phyloP scores from a whole-genome alignment of 2,797 vertebrate genomes.

The Hephaestus fuliginosus region DNA sequence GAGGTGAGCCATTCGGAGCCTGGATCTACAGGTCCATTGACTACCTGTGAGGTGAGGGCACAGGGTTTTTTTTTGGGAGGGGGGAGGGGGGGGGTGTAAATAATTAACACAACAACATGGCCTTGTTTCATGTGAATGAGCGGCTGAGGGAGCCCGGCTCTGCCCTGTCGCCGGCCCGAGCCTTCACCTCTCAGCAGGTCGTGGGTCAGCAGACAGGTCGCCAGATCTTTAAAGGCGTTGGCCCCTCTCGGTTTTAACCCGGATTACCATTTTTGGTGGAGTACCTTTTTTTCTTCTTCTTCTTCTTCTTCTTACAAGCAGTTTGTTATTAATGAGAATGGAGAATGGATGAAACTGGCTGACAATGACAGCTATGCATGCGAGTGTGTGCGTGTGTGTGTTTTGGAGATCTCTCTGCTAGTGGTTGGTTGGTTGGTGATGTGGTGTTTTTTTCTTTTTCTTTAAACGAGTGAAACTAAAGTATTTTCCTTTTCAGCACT shows the following conservation, averaged over 20 bases:
- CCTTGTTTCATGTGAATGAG: conserved; percentile 87
- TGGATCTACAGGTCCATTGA: conserved; percentile 73
- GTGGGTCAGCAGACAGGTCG: conserved; percentile 84
- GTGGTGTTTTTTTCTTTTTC: not conserved
- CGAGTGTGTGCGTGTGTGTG: conserved; percentile 25
- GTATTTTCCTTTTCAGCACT: conserved; percentile 25
- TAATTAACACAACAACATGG: conserved; percentile 89
- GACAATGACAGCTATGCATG: conserved; percentile 70
- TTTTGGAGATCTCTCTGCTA: not conserved
- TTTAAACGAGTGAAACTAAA: conserved; percentile 36
- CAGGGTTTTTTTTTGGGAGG: conserved; percentile 50
- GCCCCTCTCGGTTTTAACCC: conserved; percentile 69
- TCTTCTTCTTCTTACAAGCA: conserved; percentile 47
- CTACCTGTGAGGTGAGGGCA: conserved; percentile 71
- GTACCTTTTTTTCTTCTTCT: conserved; percentile 32
- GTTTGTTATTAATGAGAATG: conserved; percentile 86
- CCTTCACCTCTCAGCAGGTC: conserved; percentile 80
- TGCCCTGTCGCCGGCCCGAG: conserved; percentile 73
- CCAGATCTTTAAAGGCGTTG: conserved; percentile 84
- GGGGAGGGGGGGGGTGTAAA: conserved; percentile 67
- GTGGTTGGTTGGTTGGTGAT: conserved; percentile 6
- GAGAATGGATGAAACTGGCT: conserved; percentile 68
- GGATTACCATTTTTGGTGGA: conserved; percentile 88
- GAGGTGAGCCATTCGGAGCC: conserved; percentile 69
- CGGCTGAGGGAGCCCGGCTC: conserved; percentile 70